Percentiles rank a stretch among this genome's conserved stretches.
Evolutionary conservation across 2,113 vertebrate genomes (phyloP).

Genomic region (Corvus cornix): DNA sequence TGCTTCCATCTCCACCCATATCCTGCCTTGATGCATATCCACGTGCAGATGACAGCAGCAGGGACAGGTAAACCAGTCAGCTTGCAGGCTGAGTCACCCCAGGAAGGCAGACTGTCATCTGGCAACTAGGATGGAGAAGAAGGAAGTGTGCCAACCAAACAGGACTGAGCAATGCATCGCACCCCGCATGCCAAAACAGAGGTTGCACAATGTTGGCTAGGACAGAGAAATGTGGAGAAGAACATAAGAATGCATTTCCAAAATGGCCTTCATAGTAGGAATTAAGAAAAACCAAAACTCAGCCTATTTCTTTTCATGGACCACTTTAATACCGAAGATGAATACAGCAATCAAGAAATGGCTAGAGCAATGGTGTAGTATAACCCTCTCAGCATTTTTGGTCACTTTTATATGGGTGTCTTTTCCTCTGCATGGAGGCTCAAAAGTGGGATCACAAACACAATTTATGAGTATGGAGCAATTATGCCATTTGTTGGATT

Average conservation of each 20-base stretch:
- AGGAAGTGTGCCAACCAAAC: slow-evolving; percentile 21
- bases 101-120: background rate
- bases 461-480: background rate
- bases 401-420: background rate
- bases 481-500: background rate
- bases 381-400: background rate
- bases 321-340: background rate
- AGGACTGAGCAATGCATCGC: background rate
- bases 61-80: background rate
- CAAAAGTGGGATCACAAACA: background rate
- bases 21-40: slow-evolving; percentile 1
- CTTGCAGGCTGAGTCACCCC: slow-evolving; percentile 10
- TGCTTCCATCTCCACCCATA: background rate
- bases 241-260: background rate
- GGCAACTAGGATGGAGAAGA: background rate
- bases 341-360: background rate
- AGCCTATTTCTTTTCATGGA: background rate
- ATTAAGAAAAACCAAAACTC: background rate
- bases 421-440: background rate
- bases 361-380: background rate
- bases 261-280: background rate
- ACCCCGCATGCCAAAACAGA: background rate
- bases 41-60: background rate
- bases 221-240: background rate
- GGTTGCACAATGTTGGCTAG: background rate